A percentile compares a stretch with the other conserved stretches of the same genome.
These are phyloP conservation scores for Gasteruption jaculator DNA, from an alignment of 2,888 invertebrate species.

Conservation along the genomic window DNA sequence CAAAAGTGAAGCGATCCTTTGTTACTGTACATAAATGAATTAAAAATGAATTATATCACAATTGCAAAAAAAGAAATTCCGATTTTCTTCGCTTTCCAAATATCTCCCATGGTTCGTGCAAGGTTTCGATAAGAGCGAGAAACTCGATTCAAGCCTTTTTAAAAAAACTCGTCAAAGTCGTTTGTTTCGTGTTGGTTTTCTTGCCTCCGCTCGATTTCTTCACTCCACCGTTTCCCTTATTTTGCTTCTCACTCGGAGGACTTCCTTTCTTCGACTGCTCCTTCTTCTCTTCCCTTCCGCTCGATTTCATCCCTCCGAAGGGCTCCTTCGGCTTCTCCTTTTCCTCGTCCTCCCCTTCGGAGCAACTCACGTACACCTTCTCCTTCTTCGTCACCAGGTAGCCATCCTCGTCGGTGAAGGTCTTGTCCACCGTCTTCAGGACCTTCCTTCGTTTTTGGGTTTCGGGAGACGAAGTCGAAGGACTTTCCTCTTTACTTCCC, in stretches of 20 bases:
- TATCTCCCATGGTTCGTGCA: no score
- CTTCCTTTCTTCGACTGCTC: conserved; percentile 16
- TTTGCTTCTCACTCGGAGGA: conserved; percentile 15
- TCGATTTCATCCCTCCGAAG: no score
- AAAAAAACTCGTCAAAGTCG: conserved; percentile 44
- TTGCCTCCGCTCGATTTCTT: conserved; percentile 18
- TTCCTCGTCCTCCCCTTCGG: conserved; percentile 34
- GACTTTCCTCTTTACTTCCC: conserved; percentile 25
- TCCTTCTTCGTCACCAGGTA: conserved; percentile 46
- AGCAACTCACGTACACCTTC: conserved; percentile 41
- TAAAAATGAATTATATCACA: no score
- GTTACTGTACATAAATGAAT: no score
- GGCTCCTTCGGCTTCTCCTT: conserved; percentile 4
- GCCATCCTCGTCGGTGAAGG: conserved; percentile 47
- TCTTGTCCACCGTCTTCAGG: conserved; percentile 40
- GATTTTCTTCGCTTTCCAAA: no score
- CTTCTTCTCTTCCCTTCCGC: conserved; percentile 9
- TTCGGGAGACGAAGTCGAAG: conserved; percentile 36
- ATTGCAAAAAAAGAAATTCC: no score
- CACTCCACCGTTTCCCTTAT: conserved; percentile 20
- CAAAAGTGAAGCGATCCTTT: no score
- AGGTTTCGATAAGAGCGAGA: no score
- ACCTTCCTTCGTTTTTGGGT: conserved; percentile 42
- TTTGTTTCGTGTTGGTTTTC: conserved; percentile 36
- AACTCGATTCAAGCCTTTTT: conserved; percentile 35